These are phyloP conservation scores for Cephus pulcher DNA, from an alignment of 2,888 invertebrate species.

Conservation along the genomic window DNA sequence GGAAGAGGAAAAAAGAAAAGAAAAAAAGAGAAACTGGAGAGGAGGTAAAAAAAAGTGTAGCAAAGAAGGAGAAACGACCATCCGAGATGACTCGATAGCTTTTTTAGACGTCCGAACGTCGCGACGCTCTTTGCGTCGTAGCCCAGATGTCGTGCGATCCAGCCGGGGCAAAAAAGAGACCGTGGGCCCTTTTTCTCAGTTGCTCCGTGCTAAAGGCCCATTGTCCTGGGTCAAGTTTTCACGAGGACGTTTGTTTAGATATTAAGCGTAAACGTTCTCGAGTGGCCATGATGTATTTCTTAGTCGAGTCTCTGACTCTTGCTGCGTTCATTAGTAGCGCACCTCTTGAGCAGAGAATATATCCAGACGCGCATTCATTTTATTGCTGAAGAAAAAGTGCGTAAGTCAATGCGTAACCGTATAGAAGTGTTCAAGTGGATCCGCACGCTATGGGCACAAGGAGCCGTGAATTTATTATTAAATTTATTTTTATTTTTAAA, in stretches of 20 bases:
- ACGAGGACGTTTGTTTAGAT: background rate
- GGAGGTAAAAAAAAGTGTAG: background rate
- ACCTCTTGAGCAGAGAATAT: background rate
- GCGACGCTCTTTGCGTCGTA: background rate
- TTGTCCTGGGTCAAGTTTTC: background rate
- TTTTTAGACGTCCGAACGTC: background rate
- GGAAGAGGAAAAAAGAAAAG: background rate
- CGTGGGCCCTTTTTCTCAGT: background rate
- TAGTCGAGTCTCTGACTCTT: background rate
- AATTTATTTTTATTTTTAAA: background rate
- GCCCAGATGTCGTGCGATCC: background rate
- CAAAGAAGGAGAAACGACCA: background rate
- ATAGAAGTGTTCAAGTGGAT: background rate
- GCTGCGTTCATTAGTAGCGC: background rate
- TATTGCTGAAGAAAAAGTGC: background rate
- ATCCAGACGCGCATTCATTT: background rate
- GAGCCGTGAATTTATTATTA: background rate
- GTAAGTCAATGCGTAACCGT: background rate
- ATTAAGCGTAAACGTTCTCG: background rate
- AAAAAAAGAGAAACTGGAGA: background rate
- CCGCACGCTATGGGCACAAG: background rate
- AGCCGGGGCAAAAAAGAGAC: background rate
- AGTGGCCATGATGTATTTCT: background rate
- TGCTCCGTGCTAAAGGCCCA: background rate
- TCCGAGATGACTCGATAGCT: background rate